Percentiles rank a stretch among this genome's conserved stretches.
Conservation (phyloP, 2,113 vertebrate genomes). For the Hippoglossus stenolepis region DNA sequence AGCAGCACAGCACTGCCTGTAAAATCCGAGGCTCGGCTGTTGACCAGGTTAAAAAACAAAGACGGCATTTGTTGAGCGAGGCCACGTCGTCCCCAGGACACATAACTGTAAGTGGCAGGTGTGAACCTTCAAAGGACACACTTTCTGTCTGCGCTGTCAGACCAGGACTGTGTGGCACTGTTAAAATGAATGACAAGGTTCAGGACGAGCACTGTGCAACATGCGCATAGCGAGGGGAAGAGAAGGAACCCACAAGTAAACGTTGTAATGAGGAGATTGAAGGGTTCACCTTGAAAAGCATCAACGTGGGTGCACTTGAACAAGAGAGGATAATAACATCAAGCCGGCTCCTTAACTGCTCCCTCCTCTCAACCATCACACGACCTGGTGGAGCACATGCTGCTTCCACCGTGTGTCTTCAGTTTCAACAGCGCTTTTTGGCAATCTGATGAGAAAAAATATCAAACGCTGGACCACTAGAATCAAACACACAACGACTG, state of each 20-base stretch:
- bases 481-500: slow-evolving; percentile 68
- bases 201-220: neutral
- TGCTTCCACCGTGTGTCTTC: slow-evolving; percentile 2
- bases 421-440: neutral
- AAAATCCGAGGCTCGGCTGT: slow-evolving; percentile 35
- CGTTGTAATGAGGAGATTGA: neutral
- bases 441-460: slow-evolving; percentile 39
- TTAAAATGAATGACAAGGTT: slow-evolving; percentile 8
- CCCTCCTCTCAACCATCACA: neutral
- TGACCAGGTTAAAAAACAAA: slow-evolving; percentile 33
- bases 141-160: slow-evolving; percentile 4
- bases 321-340: neutral
- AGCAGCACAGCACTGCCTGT: slow-evolving; percentile 14
- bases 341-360: neutral
- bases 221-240: no score
- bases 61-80: neutral
- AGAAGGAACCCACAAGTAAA: neutral
- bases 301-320: neutral
- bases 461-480: slow-evolving; percentile 25
- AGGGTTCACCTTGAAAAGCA: no score
- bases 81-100: neutral
- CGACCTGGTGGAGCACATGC: slow-evolving; percentile 20
- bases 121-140: slow-evolving; percentile 11
- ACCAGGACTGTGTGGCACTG: neutral
- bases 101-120: slow-evolving; percentile 25